Evolutionary conservation across 2,888 invertebrate genomes (phyloP), one percentile per base, ranked within the genome.

Genomic region (Chrysolina haemoptera): DNA sequence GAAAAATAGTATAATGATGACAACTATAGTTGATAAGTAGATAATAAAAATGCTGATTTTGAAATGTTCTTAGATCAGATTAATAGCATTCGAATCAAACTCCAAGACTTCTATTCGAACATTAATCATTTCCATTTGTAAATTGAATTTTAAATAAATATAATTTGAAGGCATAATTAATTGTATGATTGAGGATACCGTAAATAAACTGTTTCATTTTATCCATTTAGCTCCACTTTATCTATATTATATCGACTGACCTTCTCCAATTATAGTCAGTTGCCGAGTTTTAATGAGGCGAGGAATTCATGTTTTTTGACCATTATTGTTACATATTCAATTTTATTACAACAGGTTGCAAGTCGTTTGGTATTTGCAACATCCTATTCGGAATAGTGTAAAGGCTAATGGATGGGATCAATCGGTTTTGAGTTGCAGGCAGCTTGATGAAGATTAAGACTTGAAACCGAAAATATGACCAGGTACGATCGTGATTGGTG

Each of bases 181-280:
- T 50, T 16, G 50, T 50, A 18, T 18, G 18, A 50, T 50, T 50
- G 50, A 16, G 18, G 50, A 43, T 50, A 16, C 50, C 18, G 18
- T 50, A 50, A 50, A 50, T 50, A 50, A 50, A 18, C 50, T 50
- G 50, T 35, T 35, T 6, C 12, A 27, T 14, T 27, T 14, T n/a
- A 59, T 27, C 35, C 3, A 10, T 59, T 59, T 2, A 59, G 10
- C 35, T 35, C 8, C n/a, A 27, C 59, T 59, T 27, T 35, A 43
- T 43, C 14, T 43, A 46, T 46, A 12, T 14, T 12, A 14, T 14
- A 59, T 27, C 22, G 59, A 59, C 59, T 59, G 59, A 59, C 59
- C 59, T 59, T 59, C 27, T 59, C 14, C 22, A 27, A 59, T 59
- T 59, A 59, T 59, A 59, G 59, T 59, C 27, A 59, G 59, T 59